Evolutionary conservation across 1,140 invertebrate species (phyloP).

Genomic region (Eubasilissa regina): DNA sequence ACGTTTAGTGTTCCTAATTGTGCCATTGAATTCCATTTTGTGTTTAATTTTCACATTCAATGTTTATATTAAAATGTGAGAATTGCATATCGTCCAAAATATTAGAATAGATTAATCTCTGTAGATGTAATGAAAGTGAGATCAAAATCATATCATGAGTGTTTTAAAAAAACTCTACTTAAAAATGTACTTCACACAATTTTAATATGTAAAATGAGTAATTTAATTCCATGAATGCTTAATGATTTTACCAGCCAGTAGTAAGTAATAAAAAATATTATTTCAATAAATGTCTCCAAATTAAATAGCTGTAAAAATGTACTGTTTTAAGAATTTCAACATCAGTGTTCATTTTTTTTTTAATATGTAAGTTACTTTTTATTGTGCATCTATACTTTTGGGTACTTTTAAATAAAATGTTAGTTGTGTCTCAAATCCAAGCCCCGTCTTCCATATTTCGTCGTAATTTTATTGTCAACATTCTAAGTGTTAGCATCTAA

Average conservation of each 20-base stretch:
- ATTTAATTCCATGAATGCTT: background rate
- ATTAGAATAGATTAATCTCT: conserved; percentile 25
- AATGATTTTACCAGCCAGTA: conserved; percentile 13
- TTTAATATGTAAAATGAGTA: conserved; percentile 9
- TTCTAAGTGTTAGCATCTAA: too few relatives aligned
- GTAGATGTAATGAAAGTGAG: conserved; percentile 54
- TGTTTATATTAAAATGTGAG: conserved; percentile 23
- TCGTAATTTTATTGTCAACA: background rate
- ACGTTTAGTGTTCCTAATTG: conserved; percentile 47
- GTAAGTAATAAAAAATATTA: background rate
- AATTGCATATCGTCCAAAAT: conserved; percentile 47
- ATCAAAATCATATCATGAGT: conserved; percentile 56
- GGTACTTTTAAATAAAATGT: conserved; percentile 12
- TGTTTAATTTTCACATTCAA: conserved; percentile 26
- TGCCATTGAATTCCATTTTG: conserved; percentile 38
- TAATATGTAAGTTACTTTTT: conserved; percentile 21
- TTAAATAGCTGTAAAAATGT: background rate
- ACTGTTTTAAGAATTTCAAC: background rate
- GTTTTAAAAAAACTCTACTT: conserved; percentile 39
- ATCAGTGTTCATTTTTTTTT: conserved; percentile 19
- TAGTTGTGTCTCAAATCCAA: conserved; percentile 17
- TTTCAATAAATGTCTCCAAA: conserved; percentile 9
- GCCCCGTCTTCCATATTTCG: conserved; percentile 34
- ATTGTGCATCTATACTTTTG: background rate
- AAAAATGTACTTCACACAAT: conserved; percentile 35